Evolutionary conservation across 92 coral and sea anemone genomes (phyloP).

Genomic region (Porites lobata): DNA sequence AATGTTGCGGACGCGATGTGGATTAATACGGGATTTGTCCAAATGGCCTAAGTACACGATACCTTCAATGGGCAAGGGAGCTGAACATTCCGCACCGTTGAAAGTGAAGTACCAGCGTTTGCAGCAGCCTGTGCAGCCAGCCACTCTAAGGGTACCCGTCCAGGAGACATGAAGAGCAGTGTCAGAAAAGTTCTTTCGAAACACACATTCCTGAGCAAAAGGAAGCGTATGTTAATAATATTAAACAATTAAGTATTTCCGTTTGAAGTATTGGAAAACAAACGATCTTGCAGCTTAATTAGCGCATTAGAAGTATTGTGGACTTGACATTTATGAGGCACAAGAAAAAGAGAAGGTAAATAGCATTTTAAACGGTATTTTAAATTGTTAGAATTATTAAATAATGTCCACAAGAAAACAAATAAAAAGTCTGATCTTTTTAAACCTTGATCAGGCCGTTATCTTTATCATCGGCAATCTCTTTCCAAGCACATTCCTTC

Average conservation of each 20-base stretch:
- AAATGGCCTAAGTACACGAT: not conserved
- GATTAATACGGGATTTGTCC: not conserved
- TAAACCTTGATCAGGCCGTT: not conserved
- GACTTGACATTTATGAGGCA: too few species aligned
- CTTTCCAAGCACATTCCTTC: not conserved
- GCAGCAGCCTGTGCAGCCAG: not conserved
- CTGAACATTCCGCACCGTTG: not conserved
- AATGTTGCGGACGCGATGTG: not conserved
- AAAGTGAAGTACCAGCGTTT: not conserved
- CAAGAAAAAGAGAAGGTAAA: too few species aligned
- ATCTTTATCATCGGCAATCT: not conserved
- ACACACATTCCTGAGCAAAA: slow-evolving; percentile 3
- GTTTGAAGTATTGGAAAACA: not conserved
- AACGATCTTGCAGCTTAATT: not conserved
- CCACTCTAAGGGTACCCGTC: not conserved
- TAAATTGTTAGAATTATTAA: too few species aligned
- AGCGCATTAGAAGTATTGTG: too few species aligned
- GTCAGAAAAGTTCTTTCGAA: slow-evolving; percentile 1
- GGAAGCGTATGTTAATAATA: not conserved
- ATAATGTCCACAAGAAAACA: too few species aligned
- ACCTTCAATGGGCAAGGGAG: not conserved
- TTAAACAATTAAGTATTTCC: too few species aligned
- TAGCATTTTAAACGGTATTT: too few species aligned
- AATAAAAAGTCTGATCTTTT: too few species aligned
- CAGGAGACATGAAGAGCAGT: not conserved